A percentile compares a stretch with the other conserved stretches of the same genome.
phyloP scores from a whole-genome alignment of 2,888 invertebrate genomes.

The Troides helena region DNA sequence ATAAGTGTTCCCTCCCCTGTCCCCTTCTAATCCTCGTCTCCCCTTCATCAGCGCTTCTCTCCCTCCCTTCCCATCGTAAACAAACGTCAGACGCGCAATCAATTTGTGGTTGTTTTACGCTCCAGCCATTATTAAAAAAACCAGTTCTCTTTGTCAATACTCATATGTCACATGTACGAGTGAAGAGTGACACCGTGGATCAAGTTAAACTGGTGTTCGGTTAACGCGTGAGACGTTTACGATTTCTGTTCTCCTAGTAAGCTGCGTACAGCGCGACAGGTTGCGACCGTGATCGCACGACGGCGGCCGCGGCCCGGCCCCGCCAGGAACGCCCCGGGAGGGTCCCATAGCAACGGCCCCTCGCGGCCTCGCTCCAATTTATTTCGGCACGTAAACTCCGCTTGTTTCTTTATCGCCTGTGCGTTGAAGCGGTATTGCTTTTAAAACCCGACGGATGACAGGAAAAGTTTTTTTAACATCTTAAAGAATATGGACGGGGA shows the following conservation, averaged over 20 bases:
- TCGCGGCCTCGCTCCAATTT: slow-evolving; percentile 34
- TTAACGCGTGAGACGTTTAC: slow-evolving; percentile 39
- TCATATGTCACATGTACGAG: neutral
- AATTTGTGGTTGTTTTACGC: slow-evolving; percentile 19
- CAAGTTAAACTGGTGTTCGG: slow-evolving; percentile 31
- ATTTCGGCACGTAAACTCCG: slow-evolving; percentile 15
- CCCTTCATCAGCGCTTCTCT: too few species aligned
- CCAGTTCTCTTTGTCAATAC: slow-evolving; percentile 3
- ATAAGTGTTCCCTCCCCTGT: too few species aligned
- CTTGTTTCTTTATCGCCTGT: neutral
- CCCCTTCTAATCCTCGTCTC: too few species aligned
- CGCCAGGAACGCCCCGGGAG: slow-evolving; percentile 35
- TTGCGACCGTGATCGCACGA: slow-evolving; percentile 51
- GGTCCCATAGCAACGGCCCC: slow-evolving; percentile 33
- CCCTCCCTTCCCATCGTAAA: neutral
- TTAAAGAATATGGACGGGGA: too few species aligned
- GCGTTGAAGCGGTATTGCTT: neutral
- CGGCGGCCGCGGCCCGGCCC: slow-evolving; percentile 39
- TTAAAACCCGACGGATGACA: too few species aligned
- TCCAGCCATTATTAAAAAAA: slow-evolving; percentile 4
- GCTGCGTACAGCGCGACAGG: slow-evolving; percentile 69
- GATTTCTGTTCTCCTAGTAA: slow-evolving; percentile 63
- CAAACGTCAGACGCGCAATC: slow-evolving; percentile 24
- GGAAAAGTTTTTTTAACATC: too few species aligned
- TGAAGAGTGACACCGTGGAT: slow-evolving; percentile 19